Evolutionary conservation across 2,888 invertebrate genomes (phyloP).

Genomic region (Polydrusus pterygomalis): DNA sequence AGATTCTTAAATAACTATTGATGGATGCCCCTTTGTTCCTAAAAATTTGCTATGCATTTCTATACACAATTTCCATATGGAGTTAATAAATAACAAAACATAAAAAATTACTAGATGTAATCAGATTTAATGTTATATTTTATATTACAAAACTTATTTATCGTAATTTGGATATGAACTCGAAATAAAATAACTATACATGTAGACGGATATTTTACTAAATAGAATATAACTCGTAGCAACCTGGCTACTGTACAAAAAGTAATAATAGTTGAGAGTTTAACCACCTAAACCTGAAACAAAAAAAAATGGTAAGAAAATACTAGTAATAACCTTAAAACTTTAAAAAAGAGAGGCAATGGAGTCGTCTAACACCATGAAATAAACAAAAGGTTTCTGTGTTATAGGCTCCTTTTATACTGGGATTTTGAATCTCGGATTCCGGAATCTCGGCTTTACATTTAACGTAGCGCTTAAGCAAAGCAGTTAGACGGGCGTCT

Average conservation of each 20-base stretch:
- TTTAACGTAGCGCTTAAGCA: too few species aligned
- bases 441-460: too few species aligned
- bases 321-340: too few species aligned
- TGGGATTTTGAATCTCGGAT: too few species aligned
- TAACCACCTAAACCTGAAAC: conserved; percentile 61
- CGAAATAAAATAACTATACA: conserved; percentile 63
- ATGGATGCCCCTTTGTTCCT: conserved; percentile 46
- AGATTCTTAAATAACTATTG: conserved; percentile 38
- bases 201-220: conserved; percentile 66
- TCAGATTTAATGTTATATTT: conserved; percentile 61
- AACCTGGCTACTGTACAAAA: conserved; percentile 63
- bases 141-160: conserved; percentile 58
- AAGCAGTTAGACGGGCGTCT: too few species aligned
- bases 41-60: conserved; percentile 38
- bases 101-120: conserved; percentile 57
- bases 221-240: conserved; percentile 61
- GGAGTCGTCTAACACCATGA: too few species aligned
- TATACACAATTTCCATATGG: conserved; percentile 32
- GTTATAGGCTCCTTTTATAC: too few species aligned
- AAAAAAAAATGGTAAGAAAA: too few species aligned
- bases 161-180: conserved; percentile 54
- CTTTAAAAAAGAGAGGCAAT: too few species aligned
- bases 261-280: conserved; percentile 57
- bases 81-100: conserved; percentile 58
- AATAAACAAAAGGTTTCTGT: too few species aligned